phyloP scores from a whole-genome alignment of 2,888 invertebrate genomes.

The Caenorhabditis panamensis region DNA sequence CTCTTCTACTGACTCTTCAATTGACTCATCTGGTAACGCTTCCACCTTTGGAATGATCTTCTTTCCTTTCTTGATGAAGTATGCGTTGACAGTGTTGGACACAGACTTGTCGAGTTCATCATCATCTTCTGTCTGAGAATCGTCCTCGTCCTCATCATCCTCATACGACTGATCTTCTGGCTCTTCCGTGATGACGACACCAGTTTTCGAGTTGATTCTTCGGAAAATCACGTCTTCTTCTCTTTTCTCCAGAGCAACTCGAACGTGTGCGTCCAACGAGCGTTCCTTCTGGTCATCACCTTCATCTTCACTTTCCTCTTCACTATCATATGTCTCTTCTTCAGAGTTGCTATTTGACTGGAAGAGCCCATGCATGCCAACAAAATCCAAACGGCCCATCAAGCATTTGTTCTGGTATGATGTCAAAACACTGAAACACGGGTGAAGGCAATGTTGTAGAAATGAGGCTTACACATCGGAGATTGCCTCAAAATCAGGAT shows the following conservation, averaged over 20 bases:
- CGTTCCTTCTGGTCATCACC: not conserved
- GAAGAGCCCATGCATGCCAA: slow-evolving; percentile 30
- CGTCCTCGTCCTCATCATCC: not conserved
- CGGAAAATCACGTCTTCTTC: not conserved
- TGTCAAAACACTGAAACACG: slow-evolving; percentile 35
- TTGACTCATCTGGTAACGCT: not conserved
- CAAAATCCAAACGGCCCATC: slow-evolving; percentile 41
- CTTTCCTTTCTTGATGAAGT: slow-evolving; percentile 4
- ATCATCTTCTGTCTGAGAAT: not conserved
- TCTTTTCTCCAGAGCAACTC: not conserved
- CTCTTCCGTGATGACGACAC: not conserved
- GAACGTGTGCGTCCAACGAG: not conserved
- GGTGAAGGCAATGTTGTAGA: too few relatives aligned
- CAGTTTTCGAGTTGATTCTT: not conserved
- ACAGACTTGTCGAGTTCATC: not conserved
- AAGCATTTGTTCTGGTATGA: slow-evolving; percentile 54
- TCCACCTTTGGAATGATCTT: too few relatives aligned
- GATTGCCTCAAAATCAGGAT: slow-evolving; percentile 20
- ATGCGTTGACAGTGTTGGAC: not conserved
- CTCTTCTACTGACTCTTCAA: not conserved
- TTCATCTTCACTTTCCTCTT: not conserved
- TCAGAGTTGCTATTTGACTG: not conserved
- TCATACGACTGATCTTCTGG: not conserved
- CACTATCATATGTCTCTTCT: not conserved
- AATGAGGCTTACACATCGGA: slow-evolving; percentile 29